Base-by-base conservation (phyloP, 2,113 vertebrate genomes). In the Mola mola region DNA sequence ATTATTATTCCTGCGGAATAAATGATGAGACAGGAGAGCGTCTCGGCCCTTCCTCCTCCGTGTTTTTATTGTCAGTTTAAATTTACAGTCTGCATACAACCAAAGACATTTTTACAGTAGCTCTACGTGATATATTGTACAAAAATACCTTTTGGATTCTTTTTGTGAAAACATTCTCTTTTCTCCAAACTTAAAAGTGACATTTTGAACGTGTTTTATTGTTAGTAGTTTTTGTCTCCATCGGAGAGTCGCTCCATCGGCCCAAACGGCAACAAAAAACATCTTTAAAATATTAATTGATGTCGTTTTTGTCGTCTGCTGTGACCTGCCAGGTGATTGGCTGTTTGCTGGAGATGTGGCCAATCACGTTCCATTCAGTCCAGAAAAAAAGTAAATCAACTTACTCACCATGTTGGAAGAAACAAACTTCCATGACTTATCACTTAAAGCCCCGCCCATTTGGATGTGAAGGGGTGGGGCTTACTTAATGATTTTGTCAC, bases 141-240 rank as follows among this genome's bases (percentile, higher is more conserved):
- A 96, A 97, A 96, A 97, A 97, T 96, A 96, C 94, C 93, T 94
- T 95, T 94, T 96, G 90, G 92, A 93, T 92, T 94, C 95, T 95
- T 92, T 51, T 20, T 94, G 93, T 94, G 92, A 95, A 95, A 95
- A 95, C 93, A 94, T 93, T 93, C 93, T 90, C 92, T 62, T 71
- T 75, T 76, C 89, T 93, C 88, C 91, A 91, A 93, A 87, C 93
- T 94, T 91, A 92, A 91, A 94, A 91, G 91, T 37, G 28, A 16
- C 4, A 88, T 17, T 55, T 48, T 65, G 68, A 87, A 86, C 79
- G 90, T 75, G 92, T 90, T 82, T 82, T 48, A 2, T 47, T 8
- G 15, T n/a, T 20, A 17, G 25, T 61, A n/a, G 9, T 16, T 22
- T 66, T 46, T 20, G 8, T 21, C 13, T 53, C 19, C 16, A 3